Conservation (phyloP, 2,888 invertebrate genomes). For the Spilarctia lutea region DNA sequence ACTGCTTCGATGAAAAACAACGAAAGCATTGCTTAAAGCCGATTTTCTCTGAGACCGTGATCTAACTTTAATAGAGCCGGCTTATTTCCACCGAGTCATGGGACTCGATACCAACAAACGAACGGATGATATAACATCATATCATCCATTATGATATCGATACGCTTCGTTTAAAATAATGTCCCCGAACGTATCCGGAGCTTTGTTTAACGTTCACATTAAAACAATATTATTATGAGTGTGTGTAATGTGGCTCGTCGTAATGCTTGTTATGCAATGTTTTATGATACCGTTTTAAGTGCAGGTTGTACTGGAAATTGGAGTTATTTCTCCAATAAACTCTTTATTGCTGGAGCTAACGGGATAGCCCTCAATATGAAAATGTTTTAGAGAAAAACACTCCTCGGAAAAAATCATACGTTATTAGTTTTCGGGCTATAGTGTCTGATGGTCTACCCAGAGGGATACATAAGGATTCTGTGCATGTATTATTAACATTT, state of each 20-base stretch:
- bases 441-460: background rate
- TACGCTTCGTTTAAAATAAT: conserved; percentile 27
- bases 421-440: background rate
- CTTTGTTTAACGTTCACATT: conserved; percentile 40
- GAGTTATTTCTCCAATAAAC: background rate
- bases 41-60: no score
- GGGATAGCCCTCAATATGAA: background rate
- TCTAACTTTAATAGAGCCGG: background rate
- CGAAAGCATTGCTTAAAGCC: no score
- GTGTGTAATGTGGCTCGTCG: conserved; percentile 16
- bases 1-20: no score
- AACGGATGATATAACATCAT: background rate
- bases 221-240: conserved; percentile 31
- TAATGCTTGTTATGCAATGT: conserved; percentile 6
- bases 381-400: background rate
- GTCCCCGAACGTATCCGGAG: conserved; percentile 36
- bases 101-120: background rate
- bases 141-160: conserved; percentile 6
- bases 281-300: conserved; percentile 8
- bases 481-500: background rate
- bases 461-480: background rate
- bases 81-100: background rate
- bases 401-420: background rate
- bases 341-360: background rate
- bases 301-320: background rate